Conservation (phyloP, 2,113 vertebrate genomes). For the Micromys minutus region DNA sequence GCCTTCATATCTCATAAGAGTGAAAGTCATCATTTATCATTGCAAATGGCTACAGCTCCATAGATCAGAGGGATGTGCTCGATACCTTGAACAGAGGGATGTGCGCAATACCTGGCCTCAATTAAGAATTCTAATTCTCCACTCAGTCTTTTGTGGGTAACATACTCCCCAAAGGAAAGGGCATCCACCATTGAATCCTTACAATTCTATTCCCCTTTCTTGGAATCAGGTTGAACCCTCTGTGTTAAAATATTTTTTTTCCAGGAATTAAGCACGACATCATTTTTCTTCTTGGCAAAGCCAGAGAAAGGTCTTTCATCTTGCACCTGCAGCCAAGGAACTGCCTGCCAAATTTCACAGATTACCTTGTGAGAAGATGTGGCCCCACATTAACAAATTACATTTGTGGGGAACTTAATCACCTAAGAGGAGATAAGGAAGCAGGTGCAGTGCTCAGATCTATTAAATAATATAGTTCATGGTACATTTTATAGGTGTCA, state of each 20-base stretch:
- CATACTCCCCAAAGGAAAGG: not conserved
- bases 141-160: not conserved
- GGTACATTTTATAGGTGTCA: not conserved
- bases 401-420: constrained; percentile 57
- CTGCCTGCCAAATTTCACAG: not conserved
- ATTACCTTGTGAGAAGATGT: constrained; percentile 21
- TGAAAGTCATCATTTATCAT: constrained; percentile 71
- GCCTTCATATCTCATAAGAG: constrained; percentile 55
- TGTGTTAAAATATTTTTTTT: constrained; percentile 41
- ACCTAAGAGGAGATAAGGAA: constrained; percentile 61
- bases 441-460: constrained; percentile 39
- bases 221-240: not conserved
- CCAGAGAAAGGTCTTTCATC: constrained; percentile 56
- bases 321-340: constrained; percentile 52
- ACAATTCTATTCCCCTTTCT: not conserved
- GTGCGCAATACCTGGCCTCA: constrained; percentile 31
- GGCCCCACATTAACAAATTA: constrained; percentile 53
- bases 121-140: constrained; percentile 55
- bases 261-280: constrained; percentile 4
- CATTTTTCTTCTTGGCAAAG: constrained; percentile 52
- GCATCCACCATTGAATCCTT: not conserved
- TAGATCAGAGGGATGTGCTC: constrained; percentile 65
- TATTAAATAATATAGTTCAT: constrained; percentile 54
- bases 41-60: constrained; percentile 63
- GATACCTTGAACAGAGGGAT: constrained; percentile 6